These are phyloP conservation scores for Esox lucius DNA, from an alignment of 2,797 vertebrate genomes.

Conservation along the genomic window DNA sequence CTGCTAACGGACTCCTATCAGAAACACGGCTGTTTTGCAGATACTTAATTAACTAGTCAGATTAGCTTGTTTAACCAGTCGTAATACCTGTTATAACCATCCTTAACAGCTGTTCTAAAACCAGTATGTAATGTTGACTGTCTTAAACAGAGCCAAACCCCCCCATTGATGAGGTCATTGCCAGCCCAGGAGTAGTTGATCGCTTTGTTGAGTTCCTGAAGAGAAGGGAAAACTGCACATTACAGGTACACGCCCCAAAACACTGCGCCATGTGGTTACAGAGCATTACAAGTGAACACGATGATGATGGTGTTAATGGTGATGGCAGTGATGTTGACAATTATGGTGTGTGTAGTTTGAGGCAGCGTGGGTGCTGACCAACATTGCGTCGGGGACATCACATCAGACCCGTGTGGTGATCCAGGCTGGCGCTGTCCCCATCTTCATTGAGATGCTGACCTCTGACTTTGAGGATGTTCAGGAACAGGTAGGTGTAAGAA, in stretches of 20 bases:
- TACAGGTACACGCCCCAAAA: slow-evolving; percentile 79
- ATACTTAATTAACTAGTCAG: too few relatives aligned
- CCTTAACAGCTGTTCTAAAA: not conserved
- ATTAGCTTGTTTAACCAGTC: not conserved
- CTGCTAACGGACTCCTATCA: too few relatives aligned
- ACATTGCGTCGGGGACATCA: slow-evolving; percentile 96
- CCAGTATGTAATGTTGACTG: slow-evolving; percentile 3
- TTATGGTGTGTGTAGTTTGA: slow-evolving; percentile 80
- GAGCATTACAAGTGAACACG: too few relatives aligned
- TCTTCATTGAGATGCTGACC: slow-evolving; percentile 93
- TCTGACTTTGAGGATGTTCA: slow-evolving; percentile 97
- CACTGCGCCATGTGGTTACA: not conserved
- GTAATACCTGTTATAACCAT: not conserved
- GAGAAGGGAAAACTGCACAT: slow-evolving; percentile 91
- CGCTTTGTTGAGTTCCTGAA: slow-evolving; percentile 96
- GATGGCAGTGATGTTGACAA: not conserved
- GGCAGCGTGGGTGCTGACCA: slow-evolving; percentile 96
- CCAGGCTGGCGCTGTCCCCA: slow-evolving; percentile 93
- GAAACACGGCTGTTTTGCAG: too few relatives aligned
- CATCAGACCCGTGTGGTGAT: slow-evolving; percentile 95
- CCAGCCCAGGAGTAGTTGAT: slow-evolving; percentile 91
- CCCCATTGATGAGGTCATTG: slow-evolving; percentile 97
- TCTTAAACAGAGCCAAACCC: slow-evolving; percentile 88
- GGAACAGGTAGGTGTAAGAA: slow-evolving; percentile 81
- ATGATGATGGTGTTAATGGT: too few relatives aligned